A percentile compares a stretch with the other conserved stretches of the same genome.
These are phyloP conservation scores for Cygnus atratus DNA, from an alignment of 2,113 vertebrate species.

Conservation along the genomic window DNA sequence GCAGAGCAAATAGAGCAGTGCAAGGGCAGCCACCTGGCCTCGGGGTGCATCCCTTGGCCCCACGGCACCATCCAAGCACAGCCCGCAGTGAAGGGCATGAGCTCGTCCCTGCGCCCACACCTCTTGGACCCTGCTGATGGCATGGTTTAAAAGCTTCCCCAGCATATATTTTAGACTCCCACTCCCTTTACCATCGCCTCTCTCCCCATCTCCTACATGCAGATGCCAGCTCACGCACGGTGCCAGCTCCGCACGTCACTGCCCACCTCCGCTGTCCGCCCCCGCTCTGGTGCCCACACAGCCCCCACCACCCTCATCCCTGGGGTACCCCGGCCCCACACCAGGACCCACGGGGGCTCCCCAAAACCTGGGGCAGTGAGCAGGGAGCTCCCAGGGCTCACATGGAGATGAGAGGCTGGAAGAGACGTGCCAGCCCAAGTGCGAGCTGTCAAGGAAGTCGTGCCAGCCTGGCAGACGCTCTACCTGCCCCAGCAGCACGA, in stretches of 20 bases:
- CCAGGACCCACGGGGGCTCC: background rate
- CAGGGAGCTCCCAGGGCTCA: background rate
- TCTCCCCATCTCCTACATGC: slow-evolving; percentile 2
- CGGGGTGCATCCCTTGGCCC: fast-evolving
- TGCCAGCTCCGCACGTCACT: slow-evolving; percentile 31
- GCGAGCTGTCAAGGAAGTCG: background rate
- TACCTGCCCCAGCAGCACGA: fast-evolving
- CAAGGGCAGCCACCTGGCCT: background rate
- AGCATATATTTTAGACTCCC: background rate
- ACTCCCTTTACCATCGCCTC: background rate
- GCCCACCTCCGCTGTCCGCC: slow-evolving; percentile 12
- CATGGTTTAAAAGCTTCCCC: background rate
- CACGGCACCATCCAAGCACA: fast-evolving
- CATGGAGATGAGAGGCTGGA: fast-evolving
- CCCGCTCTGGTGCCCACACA: background rate
- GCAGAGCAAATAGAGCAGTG: background rate
- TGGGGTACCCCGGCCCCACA: fast-evolving
- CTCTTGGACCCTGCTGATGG: background rate
- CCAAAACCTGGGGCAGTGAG: fast-evolving
- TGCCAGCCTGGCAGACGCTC: background rate
- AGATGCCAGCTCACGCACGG: slow-evolving; percentile 34
- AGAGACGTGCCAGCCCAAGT: background rate
- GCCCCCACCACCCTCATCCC: background rate
- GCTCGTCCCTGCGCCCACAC: fast-evolving
- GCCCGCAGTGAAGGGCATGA: background rate